Conservation (phyloP, 35 echinoderm and acorn worm genomes). For the Heliocidaris tuberculata region DNA sequence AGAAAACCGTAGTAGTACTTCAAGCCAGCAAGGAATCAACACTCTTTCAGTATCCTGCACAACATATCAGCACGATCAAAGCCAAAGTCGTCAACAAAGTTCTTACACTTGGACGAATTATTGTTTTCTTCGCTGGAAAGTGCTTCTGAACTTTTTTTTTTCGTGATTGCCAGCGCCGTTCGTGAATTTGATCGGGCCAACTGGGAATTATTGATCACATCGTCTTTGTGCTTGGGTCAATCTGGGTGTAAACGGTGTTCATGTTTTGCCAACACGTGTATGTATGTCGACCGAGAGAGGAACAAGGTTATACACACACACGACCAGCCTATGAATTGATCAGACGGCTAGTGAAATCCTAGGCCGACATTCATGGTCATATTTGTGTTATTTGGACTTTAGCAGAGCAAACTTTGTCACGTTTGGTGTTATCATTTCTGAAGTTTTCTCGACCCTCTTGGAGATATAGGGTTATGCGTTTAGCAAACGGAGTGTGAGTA, state of each 20-base stretch:
- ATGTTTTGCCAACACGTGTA: slow-evolving; percentile 46
- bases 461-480: background rate
- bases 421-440: background rate
- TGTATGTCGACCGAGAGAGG: background rate
- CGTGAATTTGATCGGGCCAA: background rate
- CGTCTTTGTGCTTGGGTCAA: background rate
- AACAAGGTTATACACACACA: slow-evolving; percentile 2
- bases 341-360: background rate
- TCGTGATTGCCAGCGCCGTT: background rate
- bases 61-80: background rate
- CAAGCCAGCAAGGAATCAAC: background rate
- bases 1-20: background rate
- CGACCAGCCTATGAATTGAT: background rate
- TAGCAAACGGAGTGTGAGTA: background rate
- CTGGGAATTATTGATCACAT: background rate
- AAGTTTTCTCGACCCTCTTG: background rate
- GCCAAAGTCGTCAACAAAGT: background rate
- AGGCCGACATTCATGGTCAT: background rate
- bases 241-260: background rate
- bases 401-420: slow-evolving; percentile 12
- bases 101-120: background rate
- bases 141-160: background rate
- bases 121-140: background rate
- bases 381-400: background rate
- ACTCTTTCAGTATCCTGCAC: background rate